Evolutionary conservation across 2,113 vertebrate genomes (phyloP).

Genomic region (Salvelinus sp.): DNA sequence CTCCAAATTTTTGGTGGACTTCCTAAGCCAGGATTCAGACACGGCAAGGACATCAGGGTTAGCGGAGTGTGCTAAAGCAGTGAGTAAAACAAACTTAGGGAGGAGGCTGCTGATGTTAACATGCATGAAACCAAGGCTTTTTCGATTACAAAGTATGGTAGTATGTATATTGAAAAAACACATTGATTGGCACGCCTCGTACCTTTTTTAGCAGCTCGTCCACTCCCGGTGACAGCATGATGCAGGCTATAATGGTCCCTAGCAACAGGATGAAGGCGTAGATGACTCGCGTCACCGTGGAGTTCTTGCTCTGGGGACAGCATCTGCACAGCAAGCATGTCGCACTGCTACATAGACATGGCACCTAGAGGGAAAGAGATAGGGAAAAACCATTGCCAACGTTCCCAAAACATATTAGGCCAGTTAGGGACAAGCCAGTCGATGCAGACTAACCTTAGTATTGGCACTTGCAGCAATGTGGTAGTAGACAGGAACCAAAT

Average conservation of each 20-base stretch:
- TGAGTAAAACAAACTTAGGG: too few species aligned
- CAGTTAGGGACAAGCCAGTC: not conserved
- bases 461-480: not conserved
- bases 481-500: too few species aligned
- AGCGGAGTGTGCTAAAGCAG: too few species aligned
- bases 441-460: not conserved
- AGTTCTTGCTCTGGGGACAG: conserved; percentile 85
- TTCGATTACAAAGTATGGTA: too few species aligned
- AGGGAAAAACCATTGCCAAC: not conserved
- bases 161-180: not conserved
- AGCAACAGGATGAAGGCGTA: conserved; percentile 87
- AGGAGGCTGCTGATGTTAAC: too few species aligned
- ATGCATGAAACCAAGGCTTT: too few species aligned
- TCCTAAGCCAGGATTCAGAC: too few species aligned
- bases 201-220: conserved; percentile 68
- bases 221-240: conserved; percentile 85
- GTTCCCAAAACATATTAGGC: not conserved
- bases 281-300: conserved; percentile 84
- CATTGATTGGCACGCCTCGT: conserved; percentile 61
- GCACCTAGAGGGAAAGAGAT: conserved; percentile 71
- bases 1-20: too few species aligned
- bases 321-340: conserved; percentile 85
- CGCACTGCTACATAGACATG: conserved; percentile 85
- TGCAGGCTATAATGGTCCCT: conserved; percentile 78
- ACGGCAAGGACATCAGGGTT: too few species aligned